Evolutionary conservation across 1,140 invertebrate species (phyloP), one percentile per base, ranked within the genome.

Genomic region (Drosophila albomicans): DNA sequence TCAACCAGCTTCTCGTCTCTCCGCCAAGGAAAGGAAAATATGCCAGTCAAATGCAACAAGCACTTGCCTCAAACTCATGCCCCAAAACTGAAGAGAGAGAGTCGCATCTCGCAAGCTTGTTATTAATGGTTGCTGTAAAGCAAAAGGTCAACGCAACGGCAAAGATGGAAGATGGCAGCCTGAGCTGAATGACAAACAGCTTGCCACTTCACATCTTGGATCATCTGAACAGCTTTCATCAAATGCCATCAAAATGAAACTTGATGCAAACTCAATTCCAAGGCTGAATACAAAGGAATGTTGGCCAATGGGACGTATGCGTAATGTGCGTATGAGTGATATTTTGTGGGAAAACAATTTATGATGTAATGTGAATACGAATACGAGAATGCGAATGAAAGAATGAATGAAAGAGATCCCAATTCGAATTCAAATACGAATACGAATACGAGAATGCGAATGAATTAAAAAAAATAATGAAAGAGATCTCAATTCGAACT

Each of bases 91-190:
- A 25, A 25, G 20, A 45, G 43, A 2, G 15, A 20, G 15, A 48
- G 46, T 6, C 7, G 6, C 5, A 35, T 30, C 52, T 35, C n/a
- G 28, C 4, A 13, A 38, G 20, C 25, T 38, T 64, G 62, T 79
- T 88, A 88, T 88, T 82, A 79, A 88, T 88, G 80, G 81, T 64
- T 52, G 63, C 62, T 62, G 78, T 46, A 73, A 66, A 30, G 30
- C 43, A 86, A 79, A 88, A 88, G 84, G 82, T 88, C 84, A 88
- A 56, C 48, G 15, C 35, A 13, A 28, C 16, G 3, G 5, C 3
- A 11, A 30, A 8, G 11, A 7, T 8, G 20, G 57, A 6, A 4
- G 13, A 10, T 32, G 7, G 32, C 3, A 8, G 35, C 10, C 35
- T 38, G 32, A 51, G 48, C 46, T 15, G 30, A 38, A 30, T 20